Base-by-base conservation (phyloP, 1,140 invertebrate species). In the Alviniconcha marisindica region DNA sequence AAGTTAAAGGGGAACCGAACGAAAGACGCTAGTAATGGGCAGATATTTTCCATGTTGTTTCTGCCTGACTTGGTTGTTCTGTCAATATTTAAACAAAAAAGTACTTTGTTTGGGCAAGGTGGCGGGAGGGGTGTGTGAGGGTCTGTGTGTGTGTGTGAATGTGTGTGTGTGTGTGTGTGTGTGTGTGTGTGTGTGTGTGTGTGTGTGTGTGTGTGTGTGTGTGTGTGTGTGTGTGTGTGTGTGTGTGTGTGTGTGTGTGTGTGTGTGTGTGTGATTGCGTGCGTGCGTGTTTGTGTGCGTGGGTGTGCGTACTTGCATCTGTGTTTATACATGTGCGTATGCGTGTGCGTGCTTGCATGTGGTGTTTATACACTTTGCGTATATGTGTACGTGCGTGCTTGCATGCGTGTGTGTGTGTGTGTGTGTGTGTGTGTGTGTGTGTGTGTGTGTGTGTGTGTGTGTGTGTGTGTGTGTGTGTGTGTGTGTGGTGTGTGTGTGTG, bases 361-460 rank as follows among this genome's bases (percentile, higher is more conserved):
- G 18, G 44, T 18, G 5, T 48, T 48, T 48, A 18, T 10, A 36
- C n/a, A 69, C n/a, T 69, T 15, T 69, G 63, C 24, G 24, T 66
- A n/a, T n/a, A n/a, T 66, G 31, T 24, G 24, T 33, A 10, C 5
- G 18, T 48, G 44, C 44, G 44, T 48, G 44, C 44, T 5, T 48
- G 44, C 44, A 10, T 48, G 60, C 24, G 31, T 28, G 24, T 66
- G 60, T 66, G 31, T 33, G 31, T 33, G 14, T 40, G 2, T n/a
- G 4, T 44, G 40, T 28, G 40, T 77, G n/a, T 77, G 28, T 21
- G 40, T 28, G 14, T 40, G 38, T 28, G 40, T 44, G n/a, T 77
- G 14, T 44, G 44, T 77, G 28, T 44, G n/a, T 40, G 44, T 40
- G n/a, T 42, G 44, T 40, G 36, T 15, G 77, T 14, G 82, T 81